Evolutionary conservation across 2,113 vertebrate genomes (phyloP), one percentile per base, ranked within the genome.

Genomic region (Nanorana parkeri): DNA sequence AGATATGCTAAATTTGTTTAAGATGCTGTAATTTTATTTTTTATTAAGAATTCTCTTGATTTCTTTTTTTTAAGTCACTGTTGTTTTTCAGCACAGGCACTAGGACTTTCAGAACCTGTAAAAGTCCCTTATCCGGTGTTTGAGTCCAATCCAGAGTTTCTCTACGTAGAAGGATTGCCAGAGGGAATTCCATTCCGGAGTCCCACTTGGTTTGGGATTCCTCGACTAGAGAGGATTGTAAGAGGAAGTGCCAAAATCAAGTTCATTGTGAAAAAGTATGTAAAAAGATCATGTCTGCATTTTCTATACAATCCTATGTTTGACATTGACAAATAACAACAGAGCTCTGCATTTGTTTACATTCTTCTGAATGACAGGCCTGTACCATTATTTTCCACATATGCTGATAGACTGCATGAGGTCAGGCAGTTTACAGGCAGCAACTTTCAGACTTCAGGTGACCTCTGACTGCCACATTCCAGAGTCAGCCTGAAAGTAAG

Each of bases 171-270:
- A 80, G 94, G 94, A 1, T 86, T 95, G 83, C 94, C 94, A 23
- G 93, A 94, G 68, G 94, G 94, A 56, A 92, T 94, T 68, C 93
- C 93, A 17, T 95, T 95, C 81, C 86, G 94, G 20, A 94, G 94
- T 20, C 94, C 94, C 24, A 94, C 92, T 0, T 95, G 94, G 94
- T 95, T 95, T 85, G 94, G 94, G 77, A 95, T 95, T 80, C 94
- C 94, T 17, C 90, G 94, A 24, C 92, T 95, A 0, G 93, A 94
- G 77, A 93, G 93, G 60, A 94, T 95, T 79, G 77, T 94, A 24
- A 90, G 93, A n/a, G 90, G 69, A 0, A 92, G 91, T 54, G 71
- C 74, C 74, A 95, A 91, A 85, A 93, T 94, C 86, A 93, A 87
- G 84, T 95, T 95, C 78, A 75, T 91, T 68, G 88, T 95, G 63